Base-by-base conservation (phyloP, 1,140 invertebrate species). In the Spodoptera litura region DNA sequence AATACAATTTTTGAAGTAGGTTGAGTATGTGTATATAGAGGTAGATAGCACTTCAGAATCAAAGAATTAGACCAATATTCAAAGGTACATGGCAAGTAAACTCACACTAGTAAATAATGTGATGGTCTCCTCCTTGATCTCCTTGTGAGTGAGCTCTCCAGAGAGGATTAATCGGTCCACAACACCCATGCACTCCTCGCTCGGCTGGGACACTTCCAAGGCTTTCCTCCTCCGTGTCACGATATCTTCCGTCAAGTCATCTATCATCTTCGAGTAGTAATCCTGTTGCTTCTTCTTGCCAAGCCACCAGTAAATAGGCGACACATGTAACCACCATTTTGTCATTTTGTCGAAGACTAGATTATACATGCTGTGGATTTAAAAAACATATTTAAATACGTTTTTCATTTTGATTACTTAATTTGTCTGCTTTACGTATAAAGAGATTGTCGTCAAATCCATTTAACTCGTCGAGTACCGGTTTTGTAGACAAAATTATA, bases 301-400 rank as follows among this genome's bases (percentile, higher is more conserved):
- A 4, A 79, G 71, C 15, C 91, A 3, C 81, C 86, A 88, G 61
- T 86, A 90, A 2, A 91, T 74, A 2, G 88, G 35, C 0, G 90
- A 87, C 58, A 93, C 85, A 59, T 91, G 92, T 0, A 89, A 80
- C 87, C 89, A 93, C 91, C 91, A 93, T 76, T 73, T 79, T 0
- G 88, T 89, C 89, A 93, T 93, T 59, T 88, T 90, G 20, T 79
- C 58, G 75, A 90, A 92, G 55, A 89, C 85, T 12, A 88, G 72
- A 6, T 68, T 68, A 72, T 93, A 92, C 52, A 91, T 72, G 12
- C 91, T 92, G 83, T n/a, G 83, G 83, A 82, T 3, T 51, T 3
- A 59, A 35, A 53, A 64, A 9, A 10, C 38, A 44, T 20, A 20
- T 20, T 20, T 20, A 20, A 20, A 0, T 20, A 20, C 20, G 20